A percentile compares a stretch with the other conserved stretches of the same genome.
Conservation (phyloP, 2,797 vertebrate species). For the Tolypeutes matacus region DNA sequence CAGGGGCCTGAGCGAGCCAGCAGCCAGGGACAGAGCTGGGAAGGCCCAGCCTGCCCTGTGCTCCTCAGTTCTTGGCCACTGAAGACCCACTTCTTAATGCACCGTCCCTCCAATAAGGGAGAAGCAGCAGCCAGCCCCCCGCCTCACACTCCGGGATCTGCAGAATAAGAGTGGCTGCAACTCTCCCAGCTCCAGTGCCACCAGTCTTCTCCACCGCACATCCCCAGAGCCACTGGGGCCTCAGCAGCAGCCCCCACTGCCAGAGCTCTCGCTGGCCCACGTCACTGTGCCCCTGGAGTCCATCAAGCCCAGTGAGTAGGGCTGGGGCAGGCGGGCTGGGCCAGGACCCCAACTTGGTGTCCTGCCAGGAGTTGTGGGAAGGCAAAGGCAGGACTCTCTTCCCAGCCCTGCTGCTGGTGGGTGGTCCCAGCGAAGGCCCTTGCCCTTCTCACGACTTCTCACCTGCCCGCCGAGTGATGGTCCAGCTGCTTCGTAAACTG, state of each 20-base stretch:
- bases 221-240: conserved; percentile 76
- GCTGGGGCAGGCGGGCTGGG: rapidly evolving
- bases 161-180: conserved; percentile 91
- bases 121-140: conserved; percentile 91
- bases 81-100: not conserved
- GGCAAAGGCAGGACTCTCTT: not conserved
- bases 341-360: not conserved
- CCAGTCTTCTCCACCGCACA: conserved; percentile 72
- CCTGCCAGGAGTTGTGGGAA: not conserved
- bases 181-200: not conserved
- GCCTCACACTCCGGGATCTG: conserved; percentile 94
- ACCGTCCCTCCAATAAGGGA: conserved; percentile 89
- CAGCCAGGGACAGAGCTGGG: not conserved
- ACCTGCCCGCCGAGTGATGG: not conserved
- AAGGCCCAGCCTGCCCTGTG: not conserved
- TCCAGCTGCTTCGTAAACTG: not conserved
- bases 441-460: not conserved
- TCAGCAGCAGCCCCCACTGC: conserved; percentile 76
- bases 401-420: not conserved
- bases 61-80: not conserved
- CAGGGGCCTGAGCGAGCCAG: not conserved
- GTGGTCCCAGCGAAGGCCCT: not conserved
- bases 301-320: conserved; percentile 95
- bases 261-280: conserved; percentile 92
- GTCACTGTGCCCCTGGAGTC: conserved; percentile 96